These are phyloP conservation scores for Gnathonemus longibarbis DNA, from an alignment of 2,113 vertebrate species.

Conservation along the genomic window DNA sequence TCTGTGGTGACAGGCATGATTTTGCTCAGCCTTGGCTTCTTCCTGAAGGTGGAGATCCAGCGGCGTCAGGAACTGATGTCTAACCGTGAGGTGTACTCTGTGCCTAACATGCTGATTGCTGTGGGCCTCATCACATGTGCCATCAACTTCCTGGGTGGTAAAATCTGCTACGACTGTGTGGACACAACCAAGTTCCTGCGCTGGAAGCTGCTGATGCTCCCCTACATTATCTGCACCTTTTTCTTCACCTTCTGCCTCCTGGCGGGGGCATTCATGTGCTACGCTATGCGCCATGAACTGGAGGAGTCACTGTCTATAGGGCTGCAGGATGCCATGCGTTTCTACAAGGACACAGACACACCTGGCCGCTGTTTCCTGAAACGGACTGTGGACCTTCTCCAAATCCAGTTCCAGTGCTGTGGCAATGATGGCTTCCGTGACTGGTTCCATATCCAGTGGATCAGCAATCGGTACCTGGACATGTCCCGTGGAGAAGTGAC, in stretches of 20 bases:
- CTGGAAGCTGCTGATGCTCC: constrained; percentile 78
- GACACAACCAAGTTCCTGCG: constrained; percentile 73
- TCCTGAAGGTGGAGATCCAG: constrained; percentile 74
- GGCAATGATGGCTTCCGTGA: constrained; percentile 74
- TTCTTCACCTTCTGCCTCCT: constrained; percentile 77
- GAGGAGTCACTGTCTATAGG: constrained; percentile 71
- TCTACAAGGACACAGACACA: constrained; percentile 79
- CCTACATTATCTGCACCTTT: constrained; percentile 74
- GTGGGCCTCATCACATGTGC: constrained; percentile 73
- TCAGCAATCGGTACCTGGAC: constrained; percentile 74
- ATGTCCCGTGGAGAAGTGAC: constrained; percentile 65
- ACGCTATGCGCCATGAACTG: constrained; percentile 63
- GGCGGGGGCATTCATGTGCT: constrained; percentile 73
- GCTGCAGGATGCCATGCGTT: constrained; percentile 65
- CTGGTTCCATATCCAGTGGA: constrained; percentile 86
- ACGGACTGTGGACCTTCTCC: constrained; percentile 70
- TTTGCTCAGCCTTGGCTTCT: constrained; percentile 75
- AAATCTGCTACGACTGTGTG: constrained; percentile 78
- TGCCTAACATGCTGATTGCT: constrained; percentile 72
- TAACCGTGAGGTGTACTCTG: constrained; percentile 59
- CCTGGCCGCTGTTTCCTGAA: constrained; percentile 79
- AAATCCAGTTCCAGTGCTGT: constrained; percentile 78
- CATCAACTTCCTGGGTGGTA: constrained; percentile 78
- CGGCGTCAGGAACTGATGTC: constrained; percentile 74
- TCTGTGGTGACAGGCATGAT: constrained; percentile 70